These are phyloP conservation scores for Podabrus alpinus DNA, from an alignment of 2,888 invertebrate genomes.

Conservation along the genomic window DNA sequence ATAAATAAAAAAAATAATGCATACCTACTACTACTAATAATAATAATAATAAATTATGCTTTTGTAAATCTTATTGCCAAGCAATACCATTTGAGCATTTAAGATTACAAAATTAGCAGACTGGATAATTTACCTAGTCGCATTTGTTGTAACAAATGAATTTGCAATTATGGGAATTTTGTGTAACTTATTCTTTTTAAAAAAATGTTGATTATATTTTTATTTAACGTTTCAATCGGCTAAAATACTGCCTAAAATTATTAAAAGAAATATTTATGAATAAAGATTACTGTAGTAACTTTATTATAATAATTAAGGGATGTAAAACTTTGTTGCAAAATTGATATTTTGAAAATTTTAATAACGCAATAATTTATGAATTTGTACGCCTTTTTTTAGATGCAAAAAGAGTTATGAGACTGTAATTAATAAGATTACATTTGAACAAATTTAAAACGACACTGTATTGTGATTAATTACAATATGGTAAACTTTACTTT, in stretches of 20 bases:
- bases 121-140: conserved; percentile 5
- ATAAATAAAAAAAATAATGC: not conserved
- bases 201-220: not conserved
- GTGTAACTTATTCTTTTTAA: not conserved
- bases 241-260: conserved; percentile 1
- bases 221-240: not conserved
- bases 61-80: not conserved
- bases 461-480: not conserved
- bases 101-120: not conserved
- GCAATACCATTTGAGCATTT: not conserved
- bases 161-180: not conserved
- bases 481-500: not conserved
- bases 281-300: not conserved
- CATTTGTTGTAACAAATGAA: not conserved
- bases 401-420: conserved; percentile 4
- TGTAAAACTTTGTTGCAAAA: not conserved
- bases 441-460: not conserved
- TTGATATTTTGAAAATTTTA: not conserved
- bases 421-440: not conserved
- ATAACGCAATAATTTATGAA: not conserved
- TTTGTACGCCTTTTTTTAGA: not conserved
- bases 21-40: not conserved
- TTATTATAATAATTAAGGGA: not conserved
- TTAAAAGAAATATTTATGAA: not conserved
- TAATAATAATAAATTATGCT: not conserved